These are phyloP conservation scores for Diabrotica virgifera DNA, from an alignment of 1,140 invertebrate genomes.

Conservation along the genomic window DNA sequence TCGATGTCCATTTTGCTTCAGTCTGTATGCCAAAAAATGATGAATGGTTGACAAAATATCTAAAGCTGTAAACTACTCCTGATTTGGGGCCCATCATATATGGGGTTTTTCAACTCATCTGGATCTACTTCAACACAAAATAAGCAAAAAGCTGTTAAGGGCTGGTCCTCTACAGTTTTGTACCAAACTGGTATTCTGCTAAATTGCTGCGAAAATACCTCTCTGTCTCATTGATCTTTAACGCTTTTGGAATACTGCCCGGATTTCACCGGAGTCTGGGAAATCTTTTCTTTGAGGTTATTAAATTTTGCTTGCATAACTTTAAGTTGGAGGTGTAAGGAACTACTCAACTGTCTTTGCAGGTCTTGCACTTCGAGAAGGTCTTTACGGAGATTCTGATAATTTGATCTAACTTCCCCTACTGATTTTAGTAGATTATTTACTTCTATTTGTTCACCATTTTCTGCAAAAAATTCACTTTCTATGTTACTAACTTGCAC, in stretches of 20 bases:
- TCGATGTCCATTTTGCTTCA: background rate
- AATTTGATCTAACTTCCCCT: constrained; percentile 45
- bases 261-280: constrained; percentile 1
- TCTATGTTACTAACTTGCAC: constrained; percentile 46
- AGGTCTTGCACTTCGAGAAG: constrained; percentile 45
- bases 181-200: constrained; percentile 3
- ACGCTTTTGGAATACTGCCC: background rate
- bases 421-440: constrained; percentile 43
- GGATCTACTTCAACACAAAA: constrained; percentile 4
- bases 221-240: constrained; percentile 5
- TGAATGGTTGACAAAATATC: background rate
- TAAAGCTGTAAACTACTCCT: background rate
- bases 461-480: constrained; percentile 42
- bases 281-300: constrained; percentile 41
- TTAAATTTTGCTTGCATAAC: constrained; percentile 46
- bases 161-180: constrained; percentile 16
- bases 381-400: constrained; percentile 46
- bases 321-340: constrained; percentile 42
- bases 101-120: background rate
- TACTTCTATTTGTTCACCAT: constrained; percentile 41
- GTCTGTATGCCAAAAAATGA: background rate
- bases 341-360: constrained; percentile 44
- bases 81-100: background rate
- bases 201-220: constrained; percentile 8
- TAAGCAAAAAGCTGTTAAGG: constrained; percentile 6